Percentiles rank a stretch among this genome's conserved stretches.
Evolutionary conservation across 2,888 invertebrate species (phyloP).

Genomic region (Agrenia bidenticulata): DNA sequence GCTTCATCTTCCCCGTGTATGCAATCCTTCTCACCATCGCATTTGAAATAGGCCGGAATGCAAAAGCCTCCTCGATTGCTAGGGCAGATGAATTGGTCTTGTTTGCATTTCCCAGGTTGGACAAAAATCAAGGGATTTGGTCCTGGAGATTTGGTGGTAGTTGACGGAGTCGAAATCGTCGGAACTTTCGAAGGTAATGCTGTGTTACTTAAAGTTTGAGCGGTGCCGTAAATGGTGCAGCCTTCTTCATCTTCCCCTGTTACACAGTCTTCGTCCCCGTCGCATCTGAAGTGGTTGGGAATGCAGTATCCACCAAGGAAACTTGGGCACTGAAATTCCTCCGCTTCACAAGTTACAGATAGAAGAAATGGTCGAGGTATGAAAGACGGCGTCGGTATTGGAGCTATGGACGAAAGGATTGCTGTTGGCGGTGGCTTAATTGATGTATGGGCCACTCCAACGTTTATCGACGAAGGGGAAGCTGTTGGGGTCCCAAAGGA

Average conservation of each 20-base stretch:
- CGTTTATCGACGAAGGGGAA: too few species aligned
- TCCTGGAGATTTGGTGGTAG: too few species aligned
- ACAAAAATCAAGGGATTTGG: background rate
- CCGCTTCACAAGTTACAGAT: background rate
- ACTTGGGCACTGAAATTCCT: conserved; percentile 1
- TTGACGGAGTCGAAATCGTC: background rate
- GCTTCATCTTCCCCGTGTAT: too few species aligned
- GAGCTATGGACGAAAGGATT: background rate
- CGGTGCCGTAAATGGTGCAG: background rate
- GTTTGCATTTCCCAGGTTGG: background rate
- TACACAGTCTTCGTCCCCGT: conserved; percentile 5
- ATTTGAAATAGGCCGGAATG: background rate
- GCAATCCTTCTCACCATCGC: background rate
- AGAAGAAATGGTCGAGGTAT: background rate
- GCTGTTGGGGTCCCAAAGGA: background rate
- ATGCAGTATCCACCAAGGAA: background rate
- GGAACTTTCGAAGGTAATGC: background rate
- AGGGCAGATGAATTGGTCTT: background rate
- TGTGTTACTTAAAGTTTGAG: background rate
- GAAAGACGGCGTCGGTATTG: background rate
- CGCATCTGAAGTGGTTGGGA: background rate
- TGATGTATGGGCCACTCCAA: too few species aligned
- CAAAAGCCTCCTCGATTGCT: background rate
- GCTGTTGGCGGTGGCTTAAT: background rate
- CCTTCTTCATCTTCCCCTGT: conserved; percentile 6